These are phyloP conservation scores for Prorops nasuta DNA, from an alignment of 1,140 invertebrate genomes.

Conservation along the genomic window DNA sequence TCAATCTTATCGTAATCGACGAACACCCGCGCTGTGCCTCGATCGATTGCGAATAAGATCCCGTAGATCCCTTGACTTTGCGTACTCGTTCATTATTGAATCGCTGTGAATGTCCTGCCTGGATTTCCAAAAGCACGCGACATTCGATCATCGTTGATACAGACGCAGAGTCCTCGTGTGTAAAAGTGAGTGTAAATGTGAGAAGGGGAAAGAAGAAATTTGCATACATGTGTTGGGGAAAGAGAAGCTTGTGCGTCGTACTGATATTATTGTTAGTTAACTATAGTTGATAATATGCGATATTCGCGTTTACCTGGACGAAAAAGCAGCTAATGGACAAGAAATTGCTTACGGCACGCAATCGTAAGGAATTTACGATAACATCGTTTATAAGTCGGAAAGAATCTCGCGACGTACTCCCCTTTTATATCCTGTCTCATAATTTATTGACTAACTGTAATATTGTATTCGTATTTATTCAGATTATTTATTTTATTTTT, in stretches of 20 bases:
- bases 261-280: constrained; percentile 16
- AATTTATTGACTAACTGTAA: constrained; percentile 53
- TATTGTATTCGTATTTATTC: constrained; percentile 52
- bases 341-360: constrained; percentile 6
- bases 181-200: too few relatives aligned
- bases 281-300: constrained; percentile 17
- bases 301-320: constrained; percentile 21
- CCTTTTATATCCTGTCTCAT: constrained; percentile 37
- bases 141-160: too few relatives aligned
- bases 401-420: constrained; percentile 11
- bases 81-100: too few relatives aligned
- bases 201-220: too few relatives aligned
- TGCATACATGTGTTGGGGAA: too few relatives aligned
- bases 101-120: too few relatives aligned
- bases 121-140: too few relatives aligned
- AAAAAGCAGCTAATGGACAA: constrained; percentile 1
- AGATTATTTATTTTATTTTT: constrained; percentile 58
- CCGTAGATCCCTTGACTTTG: too few relatives aligned
- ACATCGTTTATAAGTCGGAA: constrained; percentile 3
- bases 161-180: too few relatives aligned
- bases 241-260: constrained; percentile 21
- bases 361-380: background rate
- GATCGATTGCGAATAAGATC: too few relatives aligned
- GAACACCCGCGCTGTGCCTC: too few relatives aligned
- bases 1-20: too few relatives aligned